Percentiles rank a stretch among this genome's conserved stretches.
phyloP scores from a whole-genome alignment of 2,888 invertebrate species.

The Dasysyrphus albostriatus region DNA sequence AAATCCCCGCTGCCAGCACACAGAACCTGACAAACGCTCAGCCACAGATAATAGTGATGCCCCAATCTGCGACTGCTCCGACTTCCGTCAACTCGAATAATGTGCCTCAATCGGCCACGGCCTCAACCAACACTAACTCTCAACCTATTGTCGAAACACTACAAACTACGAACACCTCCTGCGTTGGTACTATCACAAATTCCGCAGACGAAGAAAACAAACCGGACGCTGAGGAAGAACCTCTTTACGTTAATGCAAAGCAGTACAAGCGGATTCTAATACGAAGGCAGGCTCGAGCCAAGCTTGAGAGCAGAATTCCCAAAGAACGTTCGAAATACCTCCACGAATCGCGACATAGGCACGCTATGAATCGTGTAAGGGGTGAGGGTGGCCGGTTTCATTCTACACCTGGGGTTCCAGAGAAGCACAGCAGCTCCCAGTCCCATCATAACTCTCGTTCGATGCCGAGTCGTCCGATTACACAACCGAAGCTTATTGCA shows the following conservation, averaged over 20 bases:
- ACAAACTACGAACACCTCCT: constrained; percentile 50
- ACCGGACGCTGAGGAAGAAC: constrained; percentile 91
- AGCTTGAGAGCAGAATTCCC: constrained; percentile 97
- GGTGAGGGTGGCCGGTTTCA: constrained; percentile 99
- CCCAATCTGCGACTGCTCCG: constrained; percentile 77
- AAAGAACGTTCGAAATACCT: constrained; percentile 98
- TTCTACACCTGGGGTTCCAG: constrained; percentile 86
- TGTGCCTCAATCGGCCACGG: constrained; percentile 77
- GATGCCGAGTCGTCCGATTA: constrained; percentile 64
- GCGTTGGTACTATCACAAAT: constrained; percentile 69
- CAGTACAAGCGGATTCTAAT: constrained; percentile 98
- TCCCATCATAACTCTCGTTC: constrained; percentile 65
- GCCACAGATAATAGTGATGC: constrained; percentile 77
- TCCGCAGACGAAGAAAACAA: constrained; percentile 80
- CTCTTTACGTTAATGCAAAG: constrained; percentile 98
- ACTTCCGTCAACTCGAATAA: constrained; percentile 63
- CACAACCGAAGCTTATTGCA: constrained; percentile 83
- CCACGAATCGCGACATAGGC: constrained; percentile 98
- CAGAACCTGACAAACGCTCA: constrained; percentile 75
- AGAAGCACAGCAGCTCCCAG: constrained; percentile 75
- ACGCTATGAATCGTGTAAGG: constrained; percentile 98
- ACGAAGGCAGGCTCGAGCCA: constrained; percentile 96
- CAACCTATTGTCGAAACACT: constrained; percentile 70
- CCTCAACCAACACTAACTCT: constrained; percentile 64
- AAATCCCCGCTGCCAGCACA: constrained; percentile 80